A percentile compares a stretch with the other conserved stretches of the same genome.
These are phyloP conservation scores for Campaea margaritaria DNA, from an alignment of 2,888 invertebrate species.

Conservation along the genomic window DNA sequence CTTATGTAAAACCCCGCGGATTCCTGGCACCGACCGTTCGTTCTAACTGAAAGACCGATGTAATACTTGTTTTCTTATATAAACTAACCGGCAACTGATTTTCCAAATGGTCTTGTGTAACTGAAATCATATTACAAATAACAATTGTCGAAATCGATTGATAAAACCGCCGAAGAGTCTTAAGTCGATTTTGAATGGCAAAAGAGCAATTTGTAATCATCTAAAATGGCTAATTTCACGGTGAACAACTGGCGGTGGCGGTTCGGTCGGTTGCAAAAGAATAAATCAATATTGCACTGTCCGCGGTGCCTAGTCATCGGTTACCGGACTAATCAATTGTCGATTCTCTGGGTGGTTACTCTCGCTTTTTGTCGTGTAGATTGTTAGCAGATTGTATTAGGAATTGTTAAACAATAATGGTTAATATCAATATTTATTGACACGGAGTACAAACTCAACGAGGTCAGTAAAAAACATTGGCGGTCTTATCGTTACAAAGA, in stretches of 20 bases:
- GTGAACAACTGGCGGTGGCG: conserved; percentile 35
- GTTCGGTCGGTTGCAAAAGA: conserved; percentile 35
- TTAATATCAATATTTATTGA: too few relatives aligned
- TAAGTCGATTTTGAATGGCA: conserved; percentile 34
- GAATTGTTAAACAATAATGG: too few relatives aligned
- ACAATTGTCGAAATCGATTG: conserved; percentile 36
- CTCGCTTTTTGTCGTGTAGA: conserved; percentile 13
- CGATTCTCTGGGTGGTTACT: conserved; percentile 24
- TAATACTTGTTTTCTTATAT: conserved; percentile 1
- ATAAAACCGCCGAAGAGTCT: conserved; percentile 32
- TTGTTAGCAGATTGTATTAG: too few relatives aligned
- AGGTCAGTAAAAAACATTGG: too few relatives aligned
- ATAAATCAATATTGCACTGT: conserved; percentile 30
- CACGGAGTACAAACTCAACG: too few relatives aligned
- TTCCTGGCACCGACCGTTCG: background rate
- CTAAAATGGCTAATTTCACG: conserved; percentile 53
- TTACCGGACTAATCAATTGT: conserved; percentile 29
- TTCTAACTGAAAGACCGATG: too few relatives aligned
- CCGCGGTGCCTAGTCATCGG: conserved; percentile 26
- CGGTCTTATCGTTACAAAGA: too few relatives aligned
- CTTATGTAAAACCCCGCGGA: too few relatives aligned
- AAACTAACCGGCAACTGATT: conserved; percentile 11
- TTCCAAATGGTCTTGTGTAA: conserved; percentile 33
- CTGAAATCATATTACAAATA: conserved; percentile 32
- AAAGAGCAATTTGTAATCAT: conserved; percentile 42